These are phyloP conservation scores for Folsomia manolachei DNA, from an alignment of 2,888 invertebrate genomes.

Conservation along the genomic window DNA sequence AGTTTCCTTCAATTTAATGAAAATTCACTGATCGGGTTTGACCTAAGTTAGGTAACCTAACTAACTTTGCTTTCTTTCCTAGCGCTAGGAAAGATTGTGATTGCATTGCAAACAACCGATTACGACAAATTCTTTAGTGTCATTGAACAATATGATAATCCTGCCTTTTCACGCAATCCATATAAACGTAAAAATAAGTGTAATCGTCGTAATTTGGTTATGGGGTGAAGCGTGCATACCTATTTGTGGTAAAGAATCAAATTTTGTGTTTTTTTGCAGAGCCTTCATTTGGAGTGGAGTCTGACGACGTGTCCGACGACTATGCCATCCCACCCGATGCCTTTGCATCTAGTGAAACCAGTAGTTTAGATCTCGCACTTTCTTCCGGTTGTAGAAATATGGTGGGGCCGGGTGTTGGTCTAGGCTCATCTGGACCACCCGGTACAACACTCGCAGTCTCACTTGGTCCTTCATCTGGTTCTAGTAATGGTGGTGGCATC, in stretches of 20 bases:
- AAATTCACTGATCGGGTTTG: not conserved
- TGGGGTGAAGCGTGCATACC: too few species aligned
- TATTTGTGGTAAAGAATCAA: not conserved
- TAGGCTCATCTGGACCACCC: constrained; percentile 31
- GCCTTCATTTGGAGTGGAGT: constrained; percentile 72
- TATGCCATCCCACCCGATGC: constrained; percentile 96
- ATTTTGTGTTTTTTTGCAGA: constrained; percentile 52
- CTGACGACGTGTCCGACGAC: constrained; percentile 91
- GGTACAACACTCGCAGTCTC: constrained; percentile 33
- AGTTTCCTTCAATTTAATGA: not conserved
- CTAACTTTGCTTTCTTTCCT: too few species aligned
- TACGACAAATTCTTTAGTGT: too few species aligned
- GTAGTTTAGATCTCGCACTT: constrained; percentile 57
- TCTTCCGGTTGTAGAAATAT: constrained; percentile 48
- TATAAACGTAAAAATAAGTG: too few species aligned
- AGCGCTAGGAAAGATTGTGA: too few species aligned
- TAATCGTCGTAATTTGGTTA: too few species aligned
- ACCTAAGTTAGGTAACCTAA: not conserved
- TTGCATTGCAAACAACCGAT: too few species aligned
- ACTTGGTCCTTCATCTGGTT: constrained; percentile 50
- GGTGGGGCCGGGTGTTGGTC: constrained; percentile 23
- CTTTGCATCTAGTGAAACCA: constrained; percentile 74
- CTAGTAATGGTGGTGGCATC: constrained; percentile 54
- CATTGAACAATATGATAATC: too few species aligned
- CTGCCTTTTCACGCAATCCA: too few species aligned